Evolutionary conservation across 2,113 vertebrate genomes (phyloP), one percentile per base, ranked within the genome.

Genomic region (Forbesichthys agassizii): DNA sequence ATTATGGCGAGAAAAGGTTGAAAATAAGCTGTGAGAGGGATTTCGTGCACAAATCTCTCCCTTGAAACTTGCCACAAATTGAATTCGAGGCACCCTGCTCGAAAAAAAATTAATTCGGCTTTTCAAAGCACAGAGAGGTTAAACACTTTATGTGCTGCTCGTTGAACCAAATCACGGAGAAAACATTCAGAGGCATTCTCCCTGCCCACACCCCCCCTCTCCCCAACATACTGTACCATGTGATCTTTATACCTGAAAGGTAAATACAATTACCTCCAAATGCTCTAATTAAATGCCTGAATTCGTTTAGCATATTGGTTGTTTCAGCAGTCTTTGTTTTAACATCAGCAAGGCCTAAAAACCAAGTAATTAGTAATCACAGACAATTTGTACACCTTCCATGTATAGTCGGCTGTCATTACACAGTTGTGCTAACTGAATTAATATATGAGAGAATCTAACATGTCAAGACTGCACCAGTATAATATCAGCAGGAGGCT

Each of bases 71-170:
- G 81, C 71, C 78, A 75, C 89, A 92, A 93, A 93, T 92, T 93
- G 89, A 91, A 91, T 91, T 53, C 91, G 84, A 78, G 82, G 82
- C 79, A 69, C 79, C 77, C 77, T 75, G 88, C 80, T 79, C 56
- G 84, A 91, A 91, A 27, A 27, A 27, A 89, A 92, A 91, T 91
- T 88, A 92, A 91, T 92, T 92, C 83, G 87, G 88, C 90, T 91
- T 88, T 91, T 90, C 87, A 92, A 90, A 90, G 88, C 88, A 87
- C 70, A 71, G 73, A 87, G 87, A 91, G 92, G 87, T 92, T 92
- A 91, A 88, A 91, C 87, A 92, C 85, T 92, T 87, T 86, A 88
- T 91, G 88, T 88, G 90, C 86, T 91, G 91, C 84, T 92, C 88
- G 85, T 82, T 92, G 91, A 92, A 91, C 91, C 90, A 85, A 79